Evolutionary conservation across 2,797 vertebrate species (phyloP), one percentile per base, ranked within the genome.

Genomic region (Tinamus major): DNA sequence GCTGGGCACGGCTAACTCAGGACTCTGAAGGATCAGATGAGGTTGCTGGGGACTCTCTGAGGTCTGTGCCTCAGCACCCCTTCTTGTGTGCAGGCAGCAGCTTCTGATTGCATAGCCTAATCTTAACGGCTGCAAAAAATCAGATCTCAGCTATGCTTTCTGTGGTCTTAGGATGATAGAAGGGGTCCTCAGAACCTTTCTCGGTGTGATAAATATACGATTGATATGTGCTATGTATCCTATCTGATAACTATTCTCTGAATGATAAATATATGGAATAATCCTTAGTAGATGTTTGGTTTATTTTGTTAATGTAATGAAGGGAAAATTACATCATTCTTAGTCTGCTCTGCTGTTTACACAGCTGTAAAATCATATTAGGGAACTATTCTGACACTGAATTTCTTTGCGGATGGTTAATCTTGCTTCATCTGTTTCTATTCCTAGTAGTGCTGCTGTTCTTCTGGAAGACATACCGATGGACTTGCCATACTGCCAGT

Each of bases 41-140:
- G 18, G 18, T 56, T 56, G 20, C 6, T 56, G 55, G 55, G 10
- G 31, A 19, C 31, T 31, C 55, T 31, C 18, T 8, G 18, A 12
- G 11, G 0, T 0, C 6, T 51, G 27, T 69, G 15, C 26, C 48
- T 20, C 27, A 55, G 17, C 35, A 3, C 10, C 78, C 24, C 21
- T 64, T 79, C 33, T 10, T n/a, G 3, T 26, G 13, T 20, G 7
- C 55, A 26, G 5, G 3, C 4, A 68, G 69, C 16, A 35, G 39
- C n/a, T 63, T 27, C 42, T 78, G 75, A 76, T 48, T 11, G 42
- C 39, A 76, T 15, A 71, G 44, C 17, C 4, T 68, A 21, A 48
- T 21, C 48, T 24, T 27, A 88, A 56, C 31, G 39, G 44, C 44
- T 15, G 31, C 31, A 7, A 56, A 85, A 58, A 42, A 21, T 44